Evolutionary conservation across 2,888 invertebrate species (phyloP).

Genomic region (Phrixothrix hirtus): DNA sequence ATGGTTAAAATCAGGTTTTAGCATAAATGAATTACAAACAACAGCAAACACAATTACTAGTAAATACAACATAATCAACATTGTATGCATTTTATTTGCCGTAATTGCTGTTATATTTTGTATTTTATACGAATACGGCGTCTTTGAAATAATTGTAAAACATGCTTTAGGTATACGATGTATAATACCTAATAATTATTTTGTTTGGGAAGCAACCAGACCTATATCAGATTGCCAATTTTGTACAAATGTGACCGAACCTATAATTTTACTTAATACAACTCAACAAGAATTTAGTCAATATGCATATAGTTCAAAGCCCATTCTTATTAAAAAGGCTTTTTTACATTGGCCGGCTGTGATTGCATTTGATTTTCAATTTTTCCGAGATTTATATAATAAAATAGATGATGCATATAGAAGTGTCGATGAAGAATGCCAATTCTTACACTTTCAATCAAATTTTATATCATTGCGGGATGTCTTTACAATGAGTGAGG

Average conservation of each 20-base stretch:
- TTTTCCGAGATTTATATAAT: slow-evolving; percentile 72
- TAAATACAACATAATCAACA: slow-evolving; percentile 1
- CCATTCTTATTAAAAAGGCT: slow-evolving; percentile 78
- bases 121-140: slow-evolving; percentile 31
- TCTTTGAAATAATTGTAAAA: slow-evolving; percentile 35
- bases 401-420: slow-evolving; percentile 71
- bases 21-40: slow-evolving; percentile 37
- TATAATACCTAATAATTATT: slow-evolving; percentile 79
- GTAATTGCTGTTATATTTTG: slow-evolving; percentile 23
- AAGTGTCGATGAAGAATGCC: slow-evolving; percentile 78
- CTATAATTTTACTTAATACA: slow-evolving; percentile 70
- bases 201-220: slow-evolving; percentile 85
- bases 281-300: slow-evolving; percentile 69
- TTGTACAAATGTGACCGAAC: slow-evolving; percentile 70
- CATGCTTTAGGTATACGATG: slow-evolving; percentile 68
- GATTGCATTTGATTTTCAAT: slow-evolving; percentile 66
- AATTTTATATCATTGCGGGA: slow-evolving; percentile 75
- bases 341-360: slow-evolving; percentile 78
- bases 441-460: slow-evolving; percentile 84
- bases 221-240: slow-evolving; percentile 81
- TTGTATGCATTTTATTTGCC: slow-evolving; percentile 13
- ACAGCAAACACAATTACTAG: slow-evolving; percentile 21
- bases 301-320: slow-evolving; percentile 78
- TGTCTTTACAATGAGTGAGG: slow-evolving; percentile 75
- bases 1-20: slow-evolving; percentile 39